Evolutionary conservation across 2,797 vertebrate genomes (phyloP).

Genomic region (Chloroceryle amazona): DNA sequence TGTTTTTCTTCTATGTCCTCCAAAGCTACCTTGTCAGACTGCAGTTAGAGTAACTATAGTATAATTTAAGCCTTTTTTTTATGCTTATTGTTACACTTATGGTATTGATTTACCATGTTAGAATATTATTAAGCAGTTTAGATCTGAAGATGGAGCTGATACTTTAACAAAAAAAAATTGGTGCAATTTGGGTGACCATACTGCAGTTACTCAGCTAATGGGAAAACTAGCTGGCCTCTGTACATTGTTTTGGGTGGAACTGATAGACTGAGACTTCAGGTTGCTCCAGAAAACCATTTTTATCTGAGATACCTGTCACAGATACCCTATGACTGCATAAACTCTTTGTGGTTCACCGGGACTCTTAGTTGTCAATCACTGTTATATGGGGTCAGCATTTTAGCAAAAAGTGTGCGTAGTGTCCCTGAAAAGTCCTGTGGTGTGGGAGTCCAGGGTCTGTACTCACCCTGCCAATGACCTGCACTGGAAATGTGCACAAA

Average conservation of each 20-base stretch:
- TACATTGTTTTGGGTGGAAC: not conserved
- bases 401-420: not conserved
- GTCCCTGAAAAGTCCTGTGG: not conserved
- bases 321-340: not conserved
- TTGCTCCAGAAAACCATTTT: not conserved
- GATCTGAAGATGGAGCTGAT: not conserved
- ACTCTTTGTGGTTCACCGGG: not conserved
- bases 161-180: not conserved
- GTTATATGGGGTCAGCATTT: not conserved
- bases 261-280: not conserved
- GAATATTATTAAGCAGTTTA: not conserved
- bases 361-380: not conserved
- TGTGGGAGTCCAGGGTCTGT: not conserved
- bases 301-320: not conserved
- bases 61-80: not conserved
- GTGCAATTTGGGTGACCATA: not conserved
- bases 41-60: not conserved
- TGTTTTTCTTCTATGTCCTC: not conserved
- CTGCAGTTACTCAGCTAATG: not conserved
- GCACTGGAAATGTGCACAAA: not conserved
- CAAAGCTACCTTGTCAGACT: not conserved
- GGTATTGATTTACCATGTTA: rapidly evolving
- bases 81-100: not conserved
- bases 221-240: not conserved
- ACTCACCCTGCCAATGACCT: not conserved